phyloP scores from a whole-genome alignment of 2,797 vertebrate species.

The Diplodus sargus region DNA sequence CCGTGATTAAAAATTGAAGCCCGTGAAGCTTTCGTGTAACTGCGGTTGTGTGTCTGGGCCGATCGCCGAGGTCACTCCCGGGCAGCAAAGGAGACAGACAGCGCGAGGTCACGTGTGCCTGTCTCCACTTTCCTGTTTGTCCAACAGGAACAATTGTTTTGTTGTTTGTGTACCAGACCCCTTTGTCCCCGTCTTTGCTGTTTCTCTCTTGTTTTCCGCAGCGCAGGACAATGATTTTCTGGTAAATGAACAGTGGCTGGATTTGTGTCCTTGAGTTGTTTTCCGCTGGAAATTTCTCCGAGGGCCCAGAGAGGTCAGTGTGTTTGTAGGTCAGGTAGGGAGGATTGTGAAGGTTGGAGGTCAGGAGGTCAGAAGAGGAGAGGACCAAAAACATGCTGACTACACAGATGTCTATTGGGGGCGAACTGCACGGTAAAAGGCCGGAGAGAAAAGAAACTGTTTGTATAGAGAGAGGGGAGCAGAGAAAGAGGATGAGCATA shows the following conservation, averaged over 20 bases:
- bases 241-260: conserved; percentile 48
- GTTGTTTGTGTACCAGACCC: conserved; percentile 64
- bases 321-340: conserved; percentile 70
- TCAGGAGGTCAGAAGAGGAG: conserved; percentile 34
- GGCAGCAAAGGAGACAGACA: conserved; percentile 64
- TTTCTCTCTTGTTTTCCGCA: conserved; percentile 53
- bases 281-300: conserved; percentile 74
- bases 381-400: conserved; percentile 71
- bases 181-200: conserved; percentile 42
- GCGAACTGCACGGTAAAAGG: conserved; percentile 51
- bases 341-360: no score
- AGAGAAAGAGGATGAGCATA: conserved; percentile 31
- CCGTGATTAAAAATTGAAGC: conserved; percentile 57
- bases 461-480: conserved; percentile 37
- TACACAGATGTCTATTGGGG: conserved; percentile 47
- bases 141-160: conserved; percentile 64
- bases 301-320: conserved; percentile 72
- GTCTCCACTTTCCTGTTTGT: conserved; percentile 70
- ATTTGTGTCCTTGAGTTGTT: conserved; percentile 51
- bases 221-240: conserved; percentile 63
- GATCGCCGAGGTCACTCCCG: conserved; percentile 51
- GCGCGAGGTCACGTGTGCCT: conserved; percentile 58
- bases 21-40: conserved; percentile 23
- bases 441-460: conserved; percentile 43
- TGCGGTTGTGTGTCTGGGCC: conserved; percentile 47